phyloP scores from a whole-genome alignment of 2,888 invertebrate genomes.

The Archaeoteleia sp. region DNA sequence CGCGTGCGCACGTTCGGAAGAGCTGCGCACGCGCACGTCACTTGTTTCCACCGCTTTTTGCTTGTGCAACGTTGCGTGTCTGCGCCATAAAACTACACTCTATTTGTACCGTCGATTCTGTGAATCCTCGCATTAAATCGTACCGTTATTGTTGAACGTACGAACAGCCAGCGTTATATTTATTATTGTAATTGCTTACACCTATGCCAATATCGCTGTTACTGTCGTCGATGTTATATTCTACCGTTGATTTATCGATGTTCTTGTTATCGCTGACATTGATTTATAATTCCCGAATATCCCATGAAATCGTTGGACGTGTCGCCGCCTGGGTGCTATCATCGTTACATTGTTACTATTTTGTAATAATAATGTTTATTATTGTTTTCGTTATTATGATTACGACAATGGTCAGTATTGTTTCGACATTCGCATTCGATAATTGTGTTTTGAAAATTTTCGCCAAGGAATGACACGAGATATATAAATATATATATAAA shows the following conservation, averaged over 20 bases:
- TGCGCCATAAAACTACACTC: constrained; percentile 19
- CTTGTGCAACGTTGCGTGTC: too few relatives aligned
- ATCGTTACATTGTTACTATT: constrained; percentile 38
- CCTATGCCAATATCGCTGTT: constrained; percentile 43
- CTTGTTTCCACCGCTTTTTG: too few relatives aligned
- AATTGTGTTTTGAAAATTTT: constrained; percentile 27
- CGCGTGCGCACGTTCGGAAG: too few relatives aligned
- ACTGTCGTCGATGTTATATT: constrained; percentile 50
- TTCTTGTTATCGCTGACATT: constrained; percentile 46
- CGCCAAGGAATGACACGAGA: constrained; percentile 43
- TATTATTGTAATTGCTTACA: constrained; percentile 50
- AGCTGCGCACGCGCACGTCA: too few relatives aligned
- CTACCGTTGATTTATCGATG: constrained; percentile 45
- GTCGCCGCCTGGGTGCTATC: constrained; percentile 31
- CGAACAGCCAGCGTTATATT: constrained; percentile 37
- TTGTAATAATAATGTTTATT: constrained; percentile 20
- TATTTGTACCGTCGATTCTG: constrained; percentile 38
- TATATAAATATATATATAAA: constrained; percentile 41
- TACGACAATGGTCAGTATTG: constrained; percentile 18
- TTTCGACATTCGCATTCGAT: constrained; percentile 31
- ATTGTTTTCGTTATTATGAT: constrained; percentile 12
- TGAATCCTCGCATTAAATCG: constrained; percentile 39
- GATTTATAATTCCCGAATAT: constrained; percentile 34
- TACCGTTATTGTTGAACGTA: constrained; percentile 28
- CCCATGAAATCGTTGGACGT: constrained; percentile 41